These are phyloP conservation scores for Cyclopterus lumpus DNA, from an alignment of 2,797 vertebrate genomes.

Conservation along the genomic window DNA sequence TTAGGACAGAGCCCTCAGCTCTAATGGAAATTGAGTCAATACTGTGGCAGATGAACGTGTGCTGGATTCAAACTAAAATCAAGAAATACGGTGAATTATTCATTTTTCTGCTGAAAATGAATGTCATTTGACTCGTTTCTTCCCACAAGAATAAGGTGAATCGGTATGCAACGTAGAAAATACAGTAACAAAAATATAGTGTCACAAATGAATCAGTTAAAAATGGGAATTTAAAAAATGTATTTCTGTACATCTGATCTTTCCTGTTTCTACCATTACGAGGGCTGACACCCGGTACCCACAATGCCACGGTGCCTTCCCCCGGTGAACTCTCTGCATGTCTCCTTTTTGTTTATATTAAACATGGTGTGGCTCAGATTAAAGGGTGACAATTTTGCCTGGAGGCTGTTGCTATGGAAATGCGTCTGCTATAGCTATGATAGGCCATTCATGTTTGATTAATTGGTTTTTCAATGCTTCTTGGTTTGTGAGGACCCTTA, in stretches of 20 bases:
- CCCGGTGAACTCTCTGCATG: constrained; percentile 43
- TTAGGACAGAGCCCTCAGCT: constrained; percentile 15
- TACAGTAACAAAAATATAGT: background rate
- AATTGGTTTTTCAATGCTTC: constrained; percentile 88
- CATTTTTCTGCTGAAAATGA: background rate
- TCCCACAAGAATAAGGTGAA: background rate
- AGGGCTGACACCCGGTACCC: constrained; percentile 25
- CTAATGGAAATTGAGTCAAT: constrained; percentile 50
- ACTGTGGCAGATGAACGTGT: constrained; percentile 7
- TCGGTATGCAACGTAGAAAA: background rate
- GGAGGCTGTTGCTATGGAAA: constrained; percentile 88
- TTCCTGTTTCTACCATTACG: background rate
- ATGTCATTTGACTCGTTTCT: background rate
- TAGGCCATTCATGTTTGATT: constrained; percentile 90
- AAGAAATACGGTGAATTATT: constrained; percentile 2
- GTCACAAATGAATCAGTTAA: background rate
- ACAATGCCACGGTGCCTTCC: constrained; percentile 15
- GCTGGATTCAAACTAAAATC: background rate
- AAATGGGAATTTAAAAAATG: background rate
- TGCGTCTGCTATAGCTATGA: constrained; percentile 84
- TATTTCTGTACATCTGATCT: background rate
- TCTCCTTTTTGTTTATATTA: constrained; percentile 83
- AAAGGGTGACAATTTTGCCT: constrained; percentile 84
- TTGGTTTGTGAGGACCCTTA: constrained; percentile 85
- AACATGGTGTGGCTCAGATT: constrained; percentile 82